Base-by-base conservation (phyloP, 2,113 vertebrate genomes). In the Seriola rivoliana region DNA sequence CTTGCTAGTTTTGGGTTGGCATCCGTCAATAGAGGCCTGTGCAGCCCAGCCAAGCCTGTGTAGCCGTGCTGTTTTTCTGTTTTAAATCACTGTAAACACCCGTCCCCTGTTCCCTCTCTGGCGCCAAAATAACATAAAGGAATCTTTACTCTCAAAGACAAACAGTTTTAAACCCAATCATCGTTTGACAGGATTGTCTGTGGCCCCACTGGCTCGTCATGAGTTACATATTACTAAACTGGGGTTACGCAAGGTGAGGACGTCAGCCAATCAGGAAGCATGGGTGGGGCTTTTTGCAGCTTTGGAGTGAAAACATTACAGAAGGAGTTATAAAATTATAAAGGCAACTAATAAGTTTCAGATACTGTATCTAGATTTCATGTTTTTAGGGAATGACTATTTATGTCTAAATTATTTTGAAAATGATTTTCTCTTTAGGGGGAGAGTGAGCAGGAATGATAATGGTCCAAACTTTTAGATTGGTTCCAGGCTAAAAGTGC, bases 31-130 rank as follows among this genome's bases (percentile, higher is more conserved):
- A 79, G 84, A 88, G 85, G 76, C 75, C 86, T 90, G 89, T 90
- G 78, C 81, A 73, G 85, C 64, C 34, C 55, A n/a, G 84, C 62
- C 70, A 50, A 77, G 79, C 76, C 66, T 70, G 80, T 81, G 74
- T 71, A 85, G 60, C 85, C 64, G 34, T 63, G 79, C 77, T 93
- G 90, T 87, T 91, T 91, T 82, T 86, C 90, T 90, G 87, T 78
- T 92, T 92, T 82, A 85, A 87, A 87, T 92, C 84, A 88, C 78
- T 44, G 79, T 89, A 93, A 93, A 93, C 84, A 88, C 36, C 74
- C 80, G 14, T 82, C 85, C 84, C 86, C 85, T 85, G 85, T 87
- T 89, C 89, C 82, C 78, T 86, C 63, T 75, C 86, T 89, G 90
- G 90, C 86, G 88, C 89, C 89, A 81, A 57, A 73, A 76, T 29